Evolutionary conservation across 2,797 vertebrate genomes (phyloP).

Genomic region (Rhinoraja longicauda): DNA sequence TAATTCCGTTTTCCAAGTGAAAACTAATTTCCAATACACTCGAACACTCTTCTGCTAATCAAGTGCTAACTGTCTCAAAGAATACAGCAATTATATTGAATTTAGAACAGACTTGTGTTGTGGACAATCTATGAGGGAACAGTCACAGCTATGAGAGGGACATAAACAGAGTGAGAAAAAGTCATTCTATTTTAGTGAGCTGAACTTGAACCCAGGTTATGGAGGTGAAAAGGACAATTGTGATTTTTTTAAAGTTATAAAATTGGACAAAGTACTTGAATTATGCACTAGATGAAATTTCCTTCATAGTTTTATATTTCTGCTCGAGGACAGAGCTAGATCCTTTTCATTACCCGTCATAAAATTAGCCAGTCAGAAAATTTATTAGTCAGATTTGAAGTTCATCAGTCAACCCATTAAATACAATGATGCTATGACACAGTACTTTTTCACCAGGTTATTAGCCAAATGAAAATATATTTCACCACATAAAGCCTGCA

Average conservation of each 20-base stretch:
- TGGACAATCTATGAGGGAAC: not conserved
- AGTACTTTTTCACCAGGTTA: constrained; percentile 38
- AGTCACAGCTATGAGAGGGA: not conserved
- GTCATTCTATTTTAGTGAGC: too few species aligned
- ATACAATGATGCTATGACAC: constrained; percentile 37
- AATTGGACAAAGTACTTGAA: constrained; percentile 17
- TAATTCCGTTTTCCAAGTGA: too few species aligned
- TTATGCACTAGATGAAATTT: not conserved
- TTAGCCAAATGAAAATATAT: constrained; percentile 39
- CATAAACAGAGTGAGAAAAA: not conserved
- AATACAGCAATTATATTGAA: not conserved
- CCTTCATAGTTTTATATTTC: constrained; percentile 10
- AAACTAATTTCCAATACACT: too few species aligned
- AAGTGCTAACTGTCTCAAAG: too few species aligned
- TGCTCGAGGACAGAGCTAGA: constrained; percentile 15
- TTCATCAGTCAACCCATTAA: constrained; percentile 39
- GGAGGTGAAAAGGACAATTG: constrained; percentile 11
- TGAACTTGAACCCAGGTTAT: not conserved
- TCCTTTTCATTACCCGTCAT: constrained; percentile 30
- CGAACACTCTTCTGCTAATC: too few species aligned
- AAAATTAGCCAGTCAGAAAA: constrained; percentile 39
- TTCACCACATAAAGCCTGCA: constrained; percentile 38
- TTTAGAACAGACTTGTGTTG: not conserved
- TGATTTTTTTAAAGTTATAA: constrained; percentile 2
- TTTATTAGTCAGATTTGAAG: constrained; percentile 39